Percentiles rank a stretch among this genome's conserved stretches.
Conservation (phyloP, 2,888 invertebrate species). For the Bombylius discolor region DNA sequence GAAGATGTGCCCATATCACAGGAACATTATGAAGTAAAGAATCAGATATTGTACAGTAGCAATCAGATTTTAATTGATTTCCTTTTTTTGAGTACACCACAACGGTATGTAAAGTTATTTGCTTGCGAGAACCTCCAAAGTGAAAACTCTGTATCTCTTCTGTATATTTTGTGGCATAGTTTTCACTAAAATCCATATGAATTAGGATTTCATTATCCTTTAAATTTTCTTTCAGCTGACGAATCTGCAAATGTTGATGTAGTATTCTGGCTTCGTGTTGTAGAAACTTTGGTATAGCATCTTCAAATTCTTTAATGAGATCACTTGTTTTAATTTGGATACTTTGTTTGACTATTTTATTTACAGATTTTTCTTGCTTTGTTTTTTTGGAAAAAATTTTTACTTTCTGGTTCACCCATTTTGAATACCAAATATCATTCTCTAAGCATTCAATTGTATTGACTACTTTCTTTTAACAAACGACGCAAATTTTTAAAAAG, state of each 20-base stretch:
- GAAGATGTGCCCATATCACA: neutral
- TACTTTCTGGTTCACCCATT: too few relatives aligned
- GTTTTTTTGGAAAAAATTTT: too few relatives aligned
- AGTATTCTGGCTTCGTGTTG: neutral
- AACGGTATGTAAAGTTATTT: neutral
- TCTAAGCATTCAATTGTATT: too few relatives aligned
- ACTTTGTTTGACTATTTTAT: too few relatives aligned
- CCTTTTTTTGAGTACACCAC: neutral
- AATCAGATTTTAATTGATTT: neutral
- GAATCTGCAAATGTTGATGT: neutral
- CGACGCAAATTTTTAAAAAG: too few relatives aligned
- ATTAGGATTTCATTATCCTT: neutral
- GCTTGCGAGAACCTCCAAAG: neutral
- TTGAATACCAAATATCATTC: too few relatives aligned
- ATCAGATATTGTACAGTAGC: neutral
- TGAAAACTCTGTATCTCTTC: slow-evolving; percentile 1
- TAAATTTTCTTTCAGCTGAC: neutral
- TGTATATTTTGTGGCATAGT: neutral
- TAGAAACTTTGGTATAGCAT: neutral
- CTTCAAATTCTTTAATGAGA: neutral
- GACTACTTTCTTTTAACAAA: too few relatives aligned
- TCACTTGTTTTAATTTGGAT: too few relatives aligned
- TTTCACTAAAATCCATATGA: slow-evolving; percentile 3
- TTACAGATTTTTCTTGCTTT: too few relatives aligned
- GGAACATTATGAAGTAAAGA: neutral